Conservation (phyloP, 2,797 vertebrate genomes). For the Darevskia nairensis region DNA sequence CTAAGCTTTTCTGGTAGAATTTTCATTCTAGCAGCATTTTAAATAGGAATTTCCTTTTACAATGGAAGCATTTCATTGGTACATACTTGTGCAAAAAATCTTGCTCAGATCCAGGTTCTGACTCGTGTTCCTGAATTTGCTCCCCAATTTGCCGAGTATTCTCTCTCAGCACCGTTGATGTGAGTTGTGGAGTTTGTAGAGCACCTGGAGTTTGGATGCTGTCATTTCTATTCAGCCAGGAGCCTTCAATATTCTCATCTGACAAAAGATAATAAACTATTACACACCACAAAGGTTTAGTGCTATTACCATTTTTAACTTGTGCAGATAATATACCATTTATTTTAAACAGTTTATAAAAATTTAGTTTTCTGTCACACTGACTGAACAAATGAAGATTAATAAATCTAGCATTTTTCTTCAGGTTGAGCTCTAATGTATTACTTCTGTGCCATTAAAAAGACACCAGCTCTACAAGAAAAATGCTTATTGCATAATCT, state of each 20-base stretch:
- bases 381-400: neutral
- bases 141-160: slow-evolving; percentile 92
- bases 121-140: slow-evolving; percentile 95
- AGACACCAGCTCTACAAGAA: neutral
- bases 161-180: slow-evolving; percentile 95
- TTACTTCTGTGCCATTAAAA: neutral
- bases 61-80: slow-evolving; percentile 3
- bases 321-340: neutral
- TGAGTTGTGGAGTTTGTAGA: slow-evolving; percentile 94
- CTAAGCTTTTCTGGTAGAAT: neutral
- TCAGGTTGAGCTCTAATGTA: neutral
- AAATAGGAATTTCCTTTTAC: slow-evolving; percentile 10
- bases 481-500: neutral
- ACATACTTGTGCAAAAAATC: slow-evolving; percentile 98
- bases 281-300: neutral
- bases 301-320: neutral
- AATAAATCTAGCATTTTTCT: neutral
- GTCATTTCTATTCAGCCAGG: slow-evolving; percentile 95
- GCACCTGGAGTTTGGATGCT: slow-evolving; percentile 93
- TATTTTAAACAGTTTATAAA: neutral
- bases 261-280: neutral
- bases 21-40: neutral
- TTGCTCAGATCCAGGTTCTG: slow-evolving; percentile 95
- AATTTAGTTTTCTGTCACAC: neutral
- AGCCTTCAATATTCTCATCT: slow-evolving; percentile 95